Conservation (phyloP, 2,888 invertebrate genomes). For the Clusia tigrina region DNA sequence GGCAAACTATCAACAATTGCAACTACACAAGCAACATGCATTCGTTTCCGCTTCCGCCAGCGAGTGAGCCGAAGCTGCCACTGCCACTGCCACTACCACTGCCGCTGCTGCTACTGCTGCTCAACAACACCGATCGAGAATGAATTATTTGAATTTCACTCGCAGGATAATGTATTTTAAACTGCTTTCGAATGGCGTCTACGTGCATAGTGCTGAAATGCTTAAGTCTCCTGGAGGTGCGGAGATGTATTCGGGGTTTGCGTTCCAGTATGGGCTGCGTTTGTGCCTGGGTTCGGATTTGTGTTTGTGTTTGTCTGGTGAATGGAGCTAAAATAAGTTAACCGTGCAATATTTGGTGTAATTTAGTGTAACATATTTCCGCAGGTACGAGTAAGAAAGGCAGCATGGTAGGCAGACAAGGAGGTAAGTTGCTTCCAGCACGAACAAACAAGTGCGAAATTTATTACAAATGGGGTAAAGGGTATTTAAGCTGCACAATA, state of each 20-base stretch:
- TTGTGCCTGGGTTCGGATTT: too few relatives aligned
- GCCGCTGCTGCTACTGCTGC: background rate
- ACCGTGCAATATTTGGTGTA: constrained; percentile 21
- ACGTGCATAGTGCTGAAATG: background rate
- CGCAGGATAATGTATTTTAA: constrained; percentile 44
- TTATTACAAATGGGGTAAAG: constrained; percentile 24
- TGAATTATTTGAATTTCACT: constrained; percentile 44
- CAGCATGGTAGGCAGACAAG: background rate
- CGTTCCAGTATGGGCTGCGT: background rate
- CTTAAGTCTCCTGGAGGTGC: background rate
- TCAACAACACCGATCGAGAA: constrained; percentile 34
- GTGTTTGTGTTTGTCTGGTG: background rate
- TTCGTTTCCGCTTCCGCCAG: constrained; percentile 41
- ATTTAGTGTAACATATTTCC: constrained; percentile 27
- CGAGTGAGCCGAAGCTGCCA: background rate
- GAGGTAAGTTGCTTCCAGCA: constrained; percentile 13
- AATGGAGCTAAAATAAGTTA: background rate
- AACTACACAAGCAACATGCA: constrained; percentile 41
- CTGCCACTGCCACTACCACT: background rate
- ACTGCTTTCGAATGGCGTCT: constrained; percentile 28
- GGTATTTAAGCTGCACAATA: constrained; percentile 24
- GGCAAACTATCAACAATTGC: constrained; percentile 21
- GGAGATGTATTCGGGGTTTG: background rate
- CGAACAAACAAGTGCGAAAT: constrained; percentile 25
- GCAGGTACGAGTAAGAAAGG: constrained; percentile 12